phyloP scores from a whole-genome alignment of 2,797 vertebrate species.

The Antennarius maculatus region DNA sequence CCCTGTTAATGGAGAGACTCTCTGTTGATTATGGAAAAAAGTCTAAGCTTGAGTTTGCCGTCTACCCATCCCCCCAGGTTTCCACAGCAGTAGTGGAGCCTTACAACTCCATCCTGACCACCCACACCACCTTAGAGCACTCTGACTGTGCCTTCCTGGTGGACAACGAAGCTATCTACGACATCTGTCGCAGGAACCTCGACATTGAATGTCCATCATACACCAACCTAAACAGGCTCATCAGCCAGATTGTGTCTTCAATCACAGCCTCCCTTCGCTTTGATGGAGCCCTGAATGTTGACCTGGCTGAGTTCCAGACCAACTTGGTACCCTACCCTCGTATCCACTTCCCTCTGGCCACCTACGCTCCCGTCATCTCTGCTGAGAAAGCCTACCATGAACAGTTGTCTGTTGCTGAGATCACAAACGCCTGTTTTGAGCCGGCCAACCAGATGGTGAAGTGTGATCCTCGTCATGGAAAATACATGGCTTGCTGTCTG shows the following conservation, averaged over 20 bases:
- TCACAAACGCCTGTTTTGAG: conserved; percentile 89
- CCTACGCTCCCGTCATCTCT: conserved; percentile 88
- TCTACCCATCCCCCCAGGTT: conserved; percentile 88
- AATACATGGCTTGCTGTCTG: conserved; percentile 92
- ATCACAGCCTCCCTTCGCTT: conserved; percentile 91
- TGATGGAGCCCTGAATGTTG: conserved; percentile 91
- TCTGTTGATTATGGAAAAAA: conserved; percentile 92
- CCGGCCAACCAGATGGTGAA: conserved; percentile 95
- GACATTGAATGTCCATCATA: conserved; percentile 90
- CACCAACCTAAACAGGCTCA: conserved; percentile 90
- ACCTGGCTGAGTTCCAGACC: conserved; percentile 92
- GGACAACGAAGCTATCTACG: conserved; percentile 92
- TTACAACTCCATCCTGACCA: conserved; percentile 91
- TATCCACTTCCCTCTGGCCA: conserved; percentile 90
- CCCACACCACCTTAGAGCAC: conserved; percentile 91
- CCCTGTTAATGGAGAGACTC: conserved; percentile 89
- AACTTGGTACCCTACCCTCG: conserved; percentile 91
- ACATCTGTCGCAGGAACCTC: conserved; percentile 91
- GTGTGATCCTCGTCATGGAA: conserved; percentile 90
- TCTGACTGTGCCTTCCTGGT: conserved; percentile 95
- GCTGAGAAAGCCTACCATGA: conserved; percentile 91
- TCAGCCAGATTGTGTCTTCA: conserved; percentile 89
- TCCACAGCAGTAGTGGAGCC: conserved; percentile 90
- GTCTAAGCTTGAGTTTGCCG: conserved; percentile 89
- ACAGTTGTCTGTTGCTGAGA: conserved; percentile 89